Conservation (phyloP, 2,888 invertebrate genomes). For the Eubasilissa splendida region DNA sequence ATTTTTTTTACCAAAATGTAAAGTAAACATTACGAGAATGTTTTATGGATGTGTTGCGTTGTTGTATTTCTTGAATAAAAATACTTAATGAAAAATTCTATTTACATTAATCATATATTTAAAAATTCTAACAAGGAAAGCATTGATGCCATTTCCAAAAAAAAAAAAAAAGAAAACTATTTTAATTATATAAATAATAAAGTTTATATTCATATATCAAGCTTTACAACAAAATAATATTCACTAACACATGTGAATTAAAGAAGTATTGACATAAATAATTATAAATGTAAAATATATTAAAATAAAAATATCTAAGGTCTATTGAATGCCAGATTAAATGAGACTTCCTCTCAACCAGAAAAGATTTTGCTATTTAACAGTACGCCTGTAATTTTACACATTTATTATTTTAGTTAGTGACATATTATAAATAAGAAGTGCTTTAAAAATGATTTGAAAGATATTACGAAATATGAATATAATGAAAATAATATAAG, state of each 20-base stretch:
- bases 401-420: too few species aligned
- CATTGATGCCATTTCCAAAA: too few species aligned
- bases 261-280: neutral
- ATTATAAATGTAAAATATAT: neutral
- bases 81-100: neutral
- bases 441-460: too few species aligned
- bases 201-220: slow-evolving; percentile 7
- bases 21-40: too few species aligned
- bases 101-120: neutral
- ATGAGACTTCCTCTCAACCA: too few species aligned
- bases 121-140: neutral
- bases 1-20: too few species aligned
- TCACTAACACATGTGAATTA: slow-evolving; percentile 4
- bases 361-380: too few species aligned
- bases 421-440: too few species aligned
- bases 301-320: slow-evolving; percentile 15
- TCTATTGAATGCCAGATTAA: slow-evolving; percentile 8
- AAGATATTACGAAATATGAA: too few species aligned
- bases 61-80: slow-evolving; percentile 1
- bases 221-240: slow-evolving; percentile 7
- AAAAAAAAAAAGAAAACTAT: too few species aligned
- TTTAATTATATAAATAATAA: neutral
- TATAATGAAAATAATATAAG: too few species aligned
- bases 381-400: too few species aligned
- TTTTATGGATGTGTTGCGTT: neutral